Evolutionary conservation across 1,140 invertebrate species (phyloP).

Genomic region (Neuroterus valhalla): DNA sequence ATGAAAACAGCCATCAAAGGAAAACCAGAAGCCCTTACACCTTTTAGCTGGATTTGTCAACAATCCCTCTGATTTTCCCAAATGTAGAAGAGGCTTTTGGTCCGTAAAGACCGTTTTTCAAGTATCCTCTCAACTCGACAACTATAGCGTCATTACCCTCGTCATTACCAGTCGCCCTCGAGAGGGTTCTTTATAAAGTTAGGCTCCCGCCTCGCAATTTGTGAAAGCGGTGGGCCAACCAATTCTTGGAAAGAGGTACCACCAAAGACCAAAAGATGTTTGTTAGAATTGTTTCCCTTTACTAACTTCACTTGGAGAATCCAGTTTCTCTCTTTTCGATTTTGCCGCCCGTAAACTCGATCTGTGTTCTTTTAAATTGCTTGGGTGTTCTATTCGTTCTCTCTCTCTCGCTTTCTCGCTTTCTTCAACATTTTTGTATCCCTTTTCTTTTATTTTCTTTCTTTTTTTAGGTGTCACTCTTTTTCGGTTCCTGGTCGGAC

Average conservation of each 20-base stretch:
- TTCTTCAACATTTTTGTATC: slow-evolving; percentile 17
- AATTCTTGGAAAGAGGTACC: slow-evolving; percentile 60
- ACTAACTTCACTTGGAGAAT: background rate
- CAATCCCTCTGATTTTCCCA: background rate
- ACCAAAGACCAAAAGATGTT: slow-evolving; percentile 40
- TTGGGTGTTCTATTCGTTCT: slow-evolving; percentile 30
- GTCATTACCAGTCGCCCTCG: slow-evolving; percentile 40
- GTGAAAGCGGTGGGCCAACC: slow-evolving; percentile 54
- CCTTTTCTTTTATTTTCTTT: slow-evolving; percentile 31
- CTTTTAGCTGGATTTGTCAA: background rate
- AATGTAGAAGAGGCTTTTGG: slow-evolving; percentile 1
- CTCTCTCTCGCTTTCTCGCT: slow-evolving; percentile 32
- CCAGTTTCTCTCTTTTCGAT: slow-evolving; percentile 31
- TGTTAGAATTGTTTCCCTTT: slow-evolving; percentile 40
- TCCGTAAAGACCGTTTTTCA: slow-evolving; percentile 3
- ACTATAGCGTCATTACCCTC: slow-evolving; percentile 41
- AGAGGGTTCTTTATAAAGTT: slow-evolving; percentile 36
- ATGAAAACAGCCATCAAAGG: too few relatives aligned
- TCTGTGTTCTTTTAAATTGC: slow-evolving; percentile 19
- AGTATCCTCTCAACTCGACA: slow-evolving; percentile 32
- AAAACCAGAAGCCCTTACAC: background rate
- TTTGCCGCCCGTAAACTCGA: slow-evolving; percentile 27
- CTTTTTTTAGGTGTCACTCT: background rate
- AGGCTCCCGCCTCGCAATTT: slow-evolving; percentile 54
- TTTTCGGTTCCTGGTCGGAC: slow-evolving; percentile 32